phyloP scores from a whole-genome alignment of 2,797 vertebrate species.

The Pteropus rufus region DNA sequence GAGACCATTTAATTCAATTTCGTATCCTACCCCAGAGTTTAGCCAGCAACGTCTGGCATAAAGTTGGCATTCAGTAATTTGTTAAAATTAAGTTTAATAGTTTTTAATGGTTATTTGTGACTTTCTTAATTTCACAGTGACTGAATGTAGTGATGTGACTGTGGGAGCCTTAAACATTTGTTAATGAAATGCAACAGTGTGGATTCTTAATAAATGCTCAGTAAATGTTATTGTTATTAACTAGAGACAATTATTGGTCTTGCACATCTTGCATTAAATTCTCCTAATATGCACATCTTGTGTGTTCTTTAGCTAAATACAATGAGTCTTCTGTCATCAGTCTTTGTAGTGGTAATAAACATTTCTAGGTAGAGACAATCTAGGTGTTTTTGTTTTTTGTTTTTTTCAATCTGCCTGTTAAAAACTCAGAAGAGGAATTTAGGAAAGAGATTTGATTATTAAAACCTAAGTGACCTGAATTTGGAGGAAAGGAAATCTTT shows the following conservation, averaged over 20 bases:
- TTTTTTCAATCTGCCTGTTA: not conserved
- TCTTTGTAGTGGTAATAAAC: not conserved
- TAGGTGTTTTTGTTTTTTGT: no score
- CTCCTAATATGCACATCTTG: not conserved
- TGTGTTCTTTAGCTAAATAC: not conserved
- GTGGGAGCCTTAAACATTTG: not conserved
- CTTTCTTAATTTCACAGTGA: not conserved
- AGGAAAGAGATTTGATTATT: slow-evolving; percentile 11
- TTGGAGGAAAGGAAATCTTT: slow-evolving; percentile 2
- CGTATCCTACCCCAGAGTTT: not conserved
- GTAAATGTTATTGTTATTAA: not conserved
- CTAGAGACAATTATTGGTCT: not conserved
- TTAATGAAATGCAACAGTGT: not conserved
- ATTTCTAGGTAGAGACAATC: not conserved
- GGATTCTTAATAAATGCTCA: not conserved
- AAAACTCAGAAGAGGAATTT: slow-evolving; percentile 13
- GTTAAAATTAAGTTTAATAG: not conserved
- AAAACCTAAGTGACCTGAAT: not conserved
- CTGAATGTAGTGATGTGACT: not conserved
- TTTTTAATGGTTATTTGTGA: not conserved
- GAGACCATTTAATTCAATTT: not conserved
- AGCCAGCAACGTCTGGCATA: not conserved
- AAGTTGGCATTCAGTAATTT: not conserved
- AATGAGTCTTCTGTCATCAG: not conserved
- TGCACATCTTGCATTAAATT: not conserved